phyloP scores from a whole-genome alignment of 2,113 vertebrate genomes.

The Pteruthius melanotis region DNA sequence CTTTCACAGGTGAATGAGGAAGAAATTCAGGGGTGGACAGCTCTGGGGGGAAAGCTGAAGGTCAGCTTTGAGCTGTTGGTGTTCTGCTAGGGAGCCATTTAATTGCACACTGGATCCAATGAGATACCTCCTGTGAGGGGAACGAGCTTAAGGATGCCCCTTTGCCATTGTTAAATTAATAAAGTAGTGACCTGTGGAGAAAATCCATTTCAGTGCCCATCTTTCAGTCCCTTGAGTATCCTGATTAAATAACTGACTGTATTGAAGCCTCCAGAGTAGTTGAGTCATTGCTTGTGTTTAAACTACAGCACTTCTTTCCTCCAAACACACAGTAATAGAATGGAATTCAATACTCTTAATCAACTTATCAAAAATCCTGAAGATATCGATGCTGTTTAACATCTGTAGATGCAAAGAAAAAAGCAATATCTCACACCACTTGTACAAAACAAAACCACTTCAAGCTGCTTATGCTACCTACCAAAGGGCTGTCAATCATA shows the following conservation, averaged over 20 bases:
- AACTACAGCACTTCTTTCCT: neutral
- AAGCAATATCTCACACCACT: slow-evolving; percentile 3
- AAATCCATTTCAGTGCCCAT: slow-evolving; percentile 37
- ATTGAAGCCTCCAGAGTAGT: neutral
- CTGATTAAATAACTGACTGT: slow-evolving; percentile 36
- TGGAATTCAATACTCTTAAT: slow-evolving; percentile 43
- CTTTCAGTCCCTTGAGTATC: slow-evolving; percentile 24
- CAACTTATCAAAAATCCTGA: slow-evolving; percentile 1
- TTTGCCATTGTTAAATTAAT: slow-evolving; percentile 28
- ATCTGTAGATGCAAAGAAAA: slow-evolving; percentile 24
- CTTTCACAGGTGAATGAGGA: neutral
- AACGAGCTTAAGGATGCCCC: neutral
- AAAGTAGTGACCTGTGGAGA: slow-evolving; percentile 23
- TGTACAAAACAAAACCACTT: neutral
- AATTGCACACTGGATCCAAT: neutral
- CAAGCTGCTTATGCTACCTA: neutral
- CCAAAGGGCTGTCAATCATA: slow-evolving; percentile 18
- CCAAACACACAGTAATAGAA: slow-evolving; percentile 28
- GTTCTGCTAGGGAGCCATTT: neutral
- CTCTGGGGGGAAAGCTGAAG: neutral
- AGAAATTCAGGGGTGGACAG: neutral
- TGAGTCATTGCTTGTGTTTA: slow-evolving; percentile 10
- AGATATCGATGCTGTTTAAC: slow-evolving; percentile 37
- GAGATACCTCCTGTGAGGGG: neutral
- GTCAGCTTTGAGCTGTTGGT: neutral